Percentiles rank a stretch among this genome's conserved stretches.
Conservation (phyloP, 2,113 vertebrate genomes). For the Pogona vitticeps region DNA sequence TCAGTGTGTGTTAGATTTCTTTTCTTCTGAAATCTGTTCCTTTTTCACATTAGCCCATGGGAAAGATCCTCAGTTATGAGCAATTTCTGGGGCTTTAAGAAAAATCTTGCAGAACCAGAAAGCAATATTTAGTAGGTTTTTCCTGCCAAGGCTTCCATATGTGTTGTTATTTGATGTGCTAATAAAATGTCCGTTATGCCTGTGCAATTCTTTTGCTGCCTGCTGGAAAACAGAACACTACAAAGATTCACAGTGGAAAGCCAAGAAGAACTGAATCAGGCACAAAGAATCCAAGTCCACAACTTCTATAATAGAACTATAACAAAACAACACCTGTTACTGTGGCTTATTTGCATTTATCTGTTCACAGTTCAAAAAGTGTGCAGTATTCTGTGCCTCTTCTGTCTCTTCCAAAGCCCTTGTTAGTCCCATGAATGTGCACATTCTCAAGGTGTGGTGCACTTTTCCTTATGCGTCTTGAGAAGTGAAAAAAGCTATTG, state of each 20-base stretch:
- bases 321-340: neutral
- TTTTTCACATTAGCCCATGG: conserved; percentile 1
- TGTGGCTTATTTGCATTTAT: neutral
- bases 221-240: neutral
- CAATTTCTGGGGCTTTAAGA: neutral
- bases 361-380: too few relatives aligned
- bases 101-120: conserved; percentile 12
- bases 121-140: neutral
- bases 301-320: neutral
- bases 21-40: neutral
- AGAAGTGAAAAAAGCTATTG: too few relatives aligned
- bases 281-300: neutral
- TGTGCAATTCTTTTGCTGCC: neutral
- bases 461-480: too few relatives aligned
- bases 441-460: too few relatives aligned
- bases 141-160: neutral
- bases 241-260: neutral
- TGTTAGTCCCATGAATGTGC: too few relatives aligned
- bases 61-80: neutral
- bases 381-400: too few relatives aligned
- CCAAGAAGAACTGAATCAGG: neutral
- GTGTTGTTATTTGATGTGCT: neutral
- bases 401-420: too few relatives aligned
- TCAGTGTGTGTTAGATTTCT: conserved; percentile 9
- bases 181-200: neutral